Conservation (phyloP, 1,140 invertebrate species). For the Nasonia vitripennis region DNA sequence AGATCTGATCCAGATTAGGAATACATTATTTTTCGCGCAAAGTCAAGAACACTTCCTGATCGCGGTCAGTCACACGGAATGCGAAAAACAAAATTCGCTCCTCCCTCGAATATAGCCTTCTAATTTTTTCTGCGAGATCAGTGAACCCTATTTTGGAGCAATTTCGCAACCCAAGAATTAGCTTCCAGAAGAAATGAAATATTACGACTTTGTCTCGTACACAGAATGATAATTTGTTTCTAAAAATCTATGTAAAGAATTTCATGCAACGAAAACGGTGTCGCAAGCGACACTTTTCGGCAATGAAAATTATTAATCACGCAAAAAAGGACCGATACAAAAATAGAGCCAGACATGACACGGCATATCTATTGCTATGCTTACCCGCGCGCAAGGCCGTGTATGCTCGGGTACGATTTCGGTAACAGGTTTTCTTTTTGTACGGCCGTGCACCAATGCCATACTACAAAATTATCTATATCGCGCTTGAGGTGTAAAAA, state of each 20-base stretch:
- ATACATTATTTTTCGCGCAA: background rate
- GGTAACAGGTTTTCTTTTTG: background rate
- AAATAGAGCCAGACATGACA: background rate
- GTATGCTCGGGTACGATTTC: background rate
- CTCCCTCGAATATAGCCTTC: background rate
- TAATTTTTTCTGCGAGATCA: background rate
- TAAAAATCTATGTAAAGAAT: too few relatives aligned
- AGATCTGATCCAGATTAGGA: background rate
- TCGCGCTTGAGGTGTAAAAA: too few relatives aligned
- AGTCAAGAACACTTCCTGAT: background rate
- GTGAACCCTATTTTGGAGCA: background rate
- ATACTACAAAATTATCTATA: too few relatives aligned
- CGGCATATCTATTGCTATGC: background rate
- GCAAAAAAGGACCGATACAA: background rate
- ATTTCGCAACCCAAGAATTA: too few relatives aligned
- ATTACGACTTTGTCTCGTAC: too few relatives aligned
- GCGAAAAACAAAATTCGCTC: background rate
- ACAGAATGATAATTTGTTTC: too few relatives aligned
- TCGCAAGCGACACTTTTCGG: background rate
- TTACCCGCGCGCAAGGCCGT: background rate
- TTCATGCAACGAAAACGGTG: too few relatives aligned
- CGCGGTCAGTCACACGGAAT: background rate
- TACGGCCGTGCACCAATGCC: background rate
- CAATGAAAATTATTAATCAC: background rate
- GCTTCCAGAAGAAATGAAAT: too few relatives aligned